These are phyloP conservation scores for Copsychus sechellarum DNA, from an alignment of 2,113 vertebrate genomes.

Conservation along the genomic window DNA sequence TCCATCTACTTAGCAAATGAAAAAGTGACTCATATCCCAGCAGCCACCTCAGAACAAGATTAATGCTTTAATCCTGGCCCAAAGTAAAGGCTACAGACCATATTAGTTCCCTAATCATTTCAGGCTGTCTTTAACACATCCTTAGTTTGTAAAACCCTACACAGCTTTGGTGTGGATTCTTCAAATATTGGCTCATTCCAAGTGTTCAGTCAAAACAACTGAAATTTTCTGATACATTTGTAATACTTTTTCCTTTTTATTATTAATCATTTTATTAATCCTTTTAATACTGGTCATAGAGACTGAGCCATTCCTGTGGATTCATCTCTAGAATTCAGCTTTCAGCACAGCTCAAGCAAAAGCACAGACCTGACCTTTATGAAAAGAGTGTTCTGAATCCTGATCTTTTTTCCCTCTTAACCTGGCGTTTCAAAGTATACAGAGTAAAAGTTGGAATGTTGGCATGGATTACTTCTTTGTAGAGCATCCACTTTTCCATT, in stretches of 20 bases:
- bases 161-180: background rate
- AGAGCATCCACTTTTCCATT: fast-evolving
- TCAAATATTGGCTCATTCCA: background rate
- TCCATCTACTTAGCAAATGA: background rate
- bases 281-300: background rate
- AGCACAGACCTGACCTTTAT: background rate
- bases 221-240: background rate
- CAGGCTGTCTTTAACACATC: background rate
- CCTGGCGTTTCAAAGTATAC: background rate
- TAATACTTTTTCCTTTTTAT: too few species aligned
- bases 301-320: background rate
- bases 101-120: background rate
- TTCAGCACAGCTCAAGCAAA: background rate
- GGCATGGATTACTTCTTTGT: background rate
- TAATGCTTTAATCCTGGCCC: background rate
- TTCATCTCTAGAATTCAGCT: background rate
- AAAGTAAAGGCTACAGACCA: background rate
- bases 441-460: background rate
- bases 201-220: background rate
- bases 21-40: background rate
- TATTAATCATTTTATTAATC: background rate
- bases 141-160: background rate
- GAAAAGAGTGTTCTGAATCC: background rate
- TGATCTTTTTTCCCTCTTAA: background rate
- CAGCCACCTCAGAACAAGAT: background rate